Evolutionary conservation across 2,797 vertebrate species (phyloP).

Genomic region (Premnoplex brunnescens): DNA sequence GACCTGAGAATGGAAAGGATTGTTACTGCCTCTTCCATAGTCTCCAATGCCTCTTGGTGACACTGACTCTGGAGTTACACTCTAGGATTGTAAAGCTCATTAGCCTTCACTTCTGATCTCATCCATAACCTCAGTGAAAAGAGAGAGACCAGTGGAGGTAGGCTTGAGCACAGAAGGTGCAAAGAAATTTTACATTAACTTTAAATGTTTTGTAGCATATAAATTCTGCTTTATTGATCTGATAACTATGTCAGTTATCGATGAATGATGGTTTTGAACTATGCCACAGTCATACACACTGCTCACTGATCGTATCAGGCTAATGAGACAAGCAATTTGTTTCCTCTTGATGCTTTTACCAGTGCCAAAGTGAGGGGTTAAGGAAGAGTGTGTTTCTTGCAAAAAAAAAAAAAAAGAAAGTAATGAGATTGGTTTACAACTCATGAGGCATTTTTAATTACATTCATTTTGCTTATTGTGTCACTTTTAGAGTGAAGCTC

Average conservation of each 20-base stretch:
- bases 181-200: background rate
- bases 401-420: background rate
- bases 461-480: background rate
- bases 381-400: background rate
- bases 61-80: background rate
- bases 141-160: background rate
- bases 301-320: background rate
- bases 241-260: no score
- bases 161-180: background rate
- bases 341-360: background rate
- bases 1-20: background rate
- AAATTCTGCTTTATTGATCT: background rate
- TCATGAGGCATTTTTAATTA: background rate
- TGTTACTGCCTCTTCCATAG: background rate
- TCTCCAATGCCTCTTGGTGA: background rate
- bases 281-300: background rate
- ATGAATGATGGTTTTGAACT: background rate
- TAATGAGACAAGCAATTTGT: background rate
- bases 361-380: background rate
- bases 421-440: background rate
- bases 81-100: background rate
- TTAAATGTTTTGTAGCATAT: background rate
- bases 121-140: background rate
- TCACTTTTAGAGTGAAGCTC: background rate
- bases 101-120: background rate